phyloP scores from a whole-genome alignment of 2,797 vertebrate species.

The Sebastes elongatus region DNA sequence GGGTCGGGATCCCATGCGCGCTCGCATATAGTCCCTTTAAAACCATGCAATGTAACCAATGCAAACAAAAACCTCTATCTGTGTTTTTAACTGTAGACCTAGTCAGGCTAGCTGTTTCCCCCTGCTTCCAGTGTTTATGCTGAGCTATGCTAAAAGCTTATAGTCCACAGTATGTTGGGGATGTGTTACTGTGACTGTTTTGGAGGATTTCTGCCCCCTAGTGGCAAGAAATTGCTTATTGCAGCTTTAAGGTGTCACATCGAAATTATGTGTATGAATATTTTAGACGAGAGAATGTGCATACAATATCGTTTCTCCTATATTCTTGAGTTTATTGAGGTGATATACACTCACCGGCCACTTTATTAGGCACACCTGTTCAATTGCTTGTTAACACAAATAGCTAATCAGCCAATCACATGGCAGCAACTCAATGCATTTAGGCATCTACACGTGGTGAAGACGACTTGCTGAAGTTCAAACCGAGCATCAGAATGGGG shows the following conservation, averaged over 20 bases:
- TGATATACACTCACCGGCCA: not conserved
- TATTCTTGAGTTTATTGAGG: not conserved
- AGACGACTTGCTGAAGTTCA: too few species aligned
- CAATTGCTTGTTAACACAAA: too few species aligned
- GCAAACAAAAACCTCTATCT: not conserved
- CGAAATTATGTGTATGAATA: not conserved
- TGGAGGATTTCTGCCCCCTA: not conserved
- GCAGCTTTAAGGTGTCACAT: not conserved
- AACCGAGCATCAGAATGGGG: too few species aligned
- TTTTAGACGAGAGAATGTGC: not conserved
- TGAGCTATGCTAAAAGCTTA: not conserved
- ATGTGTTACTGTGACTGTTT: not conserved
- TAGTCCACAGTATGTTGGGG: not conserved
- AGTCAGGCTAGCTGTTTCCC: not conserved
- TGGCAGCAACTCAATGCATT: too few species aligned
- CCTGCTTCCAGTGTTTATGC: not conserved
- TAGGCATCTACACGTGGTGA: too few species aligned
- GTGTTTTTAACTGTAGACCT: too few species aligned
- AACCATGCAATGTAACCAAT: not conserved
- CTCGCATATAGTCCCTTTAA: not conserved
- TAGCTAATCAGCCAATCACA: too few species aligned
- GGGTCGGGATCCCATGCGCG: too few species aligned
- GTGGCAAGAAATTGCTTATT: not conserved
- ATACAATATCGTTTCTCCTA: too few species aligned
- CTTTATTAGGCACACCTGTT: too few species aligned